Conservation (phyloP, 2,113 vertebrate genomes). For the Vidua macroura region DNA sequence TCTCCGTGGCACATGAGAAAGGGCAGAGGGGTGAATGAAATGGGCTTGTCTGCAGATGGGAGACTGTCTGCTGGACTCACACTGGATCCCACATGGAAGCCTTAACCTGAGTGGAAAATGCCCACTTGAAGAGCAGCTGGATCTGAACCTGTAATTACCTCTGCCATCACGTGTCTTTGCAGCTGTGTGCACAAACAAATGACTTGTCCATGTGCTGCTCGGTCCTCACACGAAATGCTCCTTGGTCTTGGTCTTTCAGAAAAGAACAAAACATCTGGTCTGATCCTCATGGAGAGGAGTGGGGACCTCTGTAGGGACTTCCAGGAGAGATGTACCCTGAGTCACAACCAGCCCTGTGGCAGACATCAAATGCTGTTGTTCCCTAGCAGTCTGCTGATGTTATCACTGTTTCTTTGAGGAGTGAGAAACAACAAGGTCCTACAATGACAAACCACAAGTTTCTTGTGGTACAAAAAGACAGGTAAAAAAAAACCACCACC, state of each 20-base stretch:
- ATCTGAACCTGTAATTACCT: neutral
- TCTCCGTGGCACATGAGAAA: neutral
- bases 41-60: neutral
- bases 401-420: neutral
- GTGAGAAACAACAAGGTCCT: neutral
- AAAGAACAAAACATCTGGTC: neutral
- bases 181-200: neutral
- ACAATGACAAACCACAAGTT: neutral
- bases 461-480: neutral
- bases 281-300: neutral
- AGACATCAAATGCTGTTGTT: neutral
- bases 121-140: neutral
- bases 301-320: neutral
- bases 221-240: neutral
- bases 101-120: neutral
- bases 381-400: neutral
- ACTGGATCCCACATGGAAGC: accelerated
- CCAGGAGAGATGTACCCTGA: neutral
- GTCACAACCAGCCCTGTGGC: neutral
- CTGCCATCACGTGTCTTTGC: neutral
- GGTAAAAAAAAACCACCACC: neutral
- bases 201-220: neutral
- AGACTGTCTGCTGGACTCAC: neutral
- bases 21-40: neutral
- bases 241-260: neutral